Evolutionary conservation across 2,113 vertebrate species (phyloP).

Genomic region (Rhabdornis inornatus): DNA sequence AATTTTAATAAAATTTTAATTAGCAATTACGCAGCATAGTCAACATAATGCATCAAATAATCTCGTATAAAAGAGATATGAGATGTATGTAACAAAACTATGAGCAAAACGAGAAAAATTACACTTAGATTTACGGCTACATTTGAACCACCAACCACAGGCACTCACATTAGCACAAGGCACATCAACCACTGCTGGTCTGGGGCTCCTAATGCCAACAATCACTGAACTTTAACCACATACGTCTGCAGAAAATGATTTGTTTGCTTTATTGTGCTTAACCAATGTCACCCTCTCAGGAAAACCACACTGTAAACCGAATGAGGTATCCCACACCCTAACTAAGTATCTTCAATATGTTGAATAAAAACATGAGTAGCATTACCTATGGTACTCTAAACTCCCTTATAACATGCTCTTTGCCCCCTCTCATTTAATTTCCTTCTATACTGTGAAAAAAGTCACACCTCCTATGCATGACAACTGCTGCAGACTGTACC

Average conservation of each 20-base stretch:
- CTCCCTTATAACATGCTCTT: not conserved
- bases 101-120: not conserved
- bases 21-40: not conserved
- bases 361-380: not conserved
- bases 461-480: not conserved
- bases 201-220: not conserved
- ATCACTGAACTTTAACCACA: not conserved
- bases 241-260: not conserved
- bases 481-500: not conserved
- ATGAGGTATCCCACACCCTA: not conserved
- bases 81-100: not conserved
- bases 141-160: not conserved
- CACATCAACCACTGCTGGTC: not conserved
- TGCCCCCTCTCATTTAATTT: not conserved
- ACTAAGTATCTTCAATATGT: not conserved
- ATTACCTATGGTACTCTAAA: not conserved
- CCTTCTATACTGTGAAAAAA: not conserved
- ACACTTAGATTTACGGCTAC: not conserved
- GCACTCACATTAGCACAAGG: not conserved
- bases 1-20: not conserved
- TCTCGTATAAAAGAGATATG: not conserved
- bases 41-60: not conserved
- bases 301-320: conserved; percentile 3
- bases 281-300: not conserved
- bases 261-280: conserved; percentile 15